phyloP scores from a whole-genome alignment of 2,113 vertebrate genomes.

The Furnarius figulus region DNA sequence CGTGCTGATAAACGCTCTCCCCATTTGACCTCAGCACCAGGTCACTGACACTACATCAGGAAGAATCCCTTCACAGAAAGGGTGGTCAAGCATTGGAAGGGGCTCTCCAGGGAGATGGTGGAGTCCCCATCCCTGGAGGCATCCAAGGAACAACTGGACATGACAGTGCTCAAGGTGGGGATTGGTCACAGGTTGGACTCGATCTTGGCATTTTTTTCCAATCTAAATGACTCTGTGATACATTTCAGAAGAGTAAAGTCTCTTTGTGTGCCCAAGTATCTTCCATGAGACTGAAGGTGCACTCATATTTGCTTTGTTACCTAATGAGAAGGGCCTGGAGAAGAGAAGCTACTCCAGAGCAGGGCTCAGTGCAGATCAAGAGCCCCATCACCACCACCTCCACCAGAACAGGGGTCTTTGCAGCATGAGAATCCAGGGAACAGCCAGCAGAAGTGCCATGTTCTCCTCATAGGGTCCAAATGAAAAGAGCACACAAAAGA shows the following conservation, averaged over 20 bases:
- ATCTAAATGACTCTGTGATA: not conserved
- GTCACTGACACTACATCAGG: not conserved
- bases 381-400: not conserved
- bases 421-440: not conserved
- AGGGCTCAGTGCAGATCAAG: too few relatives aligned
- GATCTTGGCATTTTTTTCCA: not conserved
- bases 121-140: not conserved
- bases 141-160: accelerated
- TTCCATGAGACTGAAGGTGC: not conserved
- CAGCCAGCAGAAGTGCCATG: not conserved
- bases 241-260: not conserved
- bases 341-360: not conserved
- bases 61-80: not conserved
- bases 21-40: not conserved
- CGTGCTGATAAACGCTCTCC: accelerated
- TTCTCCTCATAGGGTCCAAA: not conserved
- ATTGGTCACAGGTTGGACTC: not conserved
- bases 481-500: not conserved
- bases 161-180: not conserved
- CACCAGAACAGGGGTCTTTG: not conserved
- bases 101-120: not conserved
- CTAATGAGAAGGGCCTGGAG: not conserved
- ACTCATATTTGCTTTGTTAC: not conserved
- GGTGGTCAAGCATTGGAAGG: not conserved
- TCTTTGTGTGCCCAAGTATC: accelerated